These are phyloP conservation scores for Melolontha melolontha DNA, from an alignment of 2,888 invertebrate genomes.

Conservation along the genomic window DNA sequence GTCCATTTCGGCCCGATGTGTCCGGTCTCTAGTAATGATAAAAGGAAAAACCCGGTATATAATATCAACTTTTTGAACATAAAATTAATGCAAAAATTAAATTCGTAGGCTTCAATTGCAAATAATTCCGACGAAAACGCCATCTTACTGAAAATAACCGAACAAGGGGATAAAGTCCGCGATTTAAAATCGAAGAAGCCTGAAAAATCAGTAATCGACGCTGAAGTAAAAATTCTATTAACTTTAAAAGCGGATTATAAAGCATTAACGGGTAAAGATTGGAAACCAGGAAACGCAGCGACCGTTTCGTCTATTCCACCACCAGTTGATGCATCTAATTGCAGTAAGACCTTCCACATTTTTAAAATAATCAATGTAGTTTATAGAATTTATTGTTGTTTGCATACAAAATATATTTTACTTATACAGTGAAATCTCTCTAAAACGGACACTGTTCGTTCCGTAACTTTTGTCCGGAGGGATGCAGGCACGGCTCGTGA, in stretches of 20 bases:
- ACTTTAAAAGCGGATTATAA: conserved; percentile 84
- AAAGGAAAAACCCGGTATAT: too few species aligned
- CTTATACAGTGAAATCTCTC: too few species aligned
- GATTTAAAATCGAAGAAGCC: conserved; percentile 74
- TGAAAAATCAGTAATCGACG: conserved; percentile 65
- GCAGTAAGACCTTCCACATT: background rate
- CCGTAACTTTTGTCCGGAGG: too few species aligned
- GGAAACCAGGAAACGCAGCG: conserved; percentile 65
- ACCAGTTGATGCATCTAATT: background rate
- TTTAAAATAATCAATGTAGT: background rate
- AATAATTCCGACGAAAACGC: conserved; percentile 56
- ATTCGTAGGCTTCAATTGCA: conserved; percentile 5
- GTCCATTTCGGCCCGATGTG: too few species aligned
- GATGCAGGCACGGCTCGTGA: too few species aligned
- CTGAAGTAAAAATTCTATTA: conserved; percentile 73
- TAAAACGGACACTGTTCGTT: too few species aligned
- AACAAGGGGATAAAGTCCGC: conserved; percentile 80
- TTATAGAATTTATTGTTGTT: background rate
- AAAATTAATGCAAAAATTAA: background rate
- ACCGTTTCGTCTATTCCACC: conserved; percentile 33
- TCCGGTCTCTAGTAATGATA: too few species aligned
- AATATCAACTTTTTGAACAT: too few species aligned
- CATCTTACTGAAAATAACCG: conserved; percentile 65
- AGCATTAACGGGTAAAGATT: conserved; percentile 70
- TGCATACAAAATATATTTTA: background rate